Evolutionary conservation across 2,888 invertebrate species (phyloP).

Genomic region (Ptychoptera albimana): DNA sequence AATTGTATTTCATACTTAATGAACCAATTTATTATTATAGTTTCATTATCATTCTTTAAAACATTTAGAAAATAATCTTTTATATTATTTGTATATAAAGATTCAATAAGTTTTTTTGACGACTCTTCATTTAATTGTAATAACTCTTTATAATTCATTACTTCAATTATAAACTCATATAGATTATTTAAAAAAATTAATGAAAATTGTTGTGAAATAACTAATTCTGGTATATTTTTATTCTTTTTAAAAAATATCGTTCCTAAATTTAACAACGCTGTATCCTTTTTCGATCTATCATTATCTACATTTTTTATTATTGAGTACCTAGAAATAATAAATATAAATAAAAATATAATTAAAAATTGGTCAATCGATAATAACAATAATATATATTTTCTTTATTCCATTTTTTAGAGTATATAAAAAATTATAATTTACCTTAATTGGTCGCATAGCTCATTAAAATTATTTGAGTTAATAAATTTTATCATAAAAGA

Average conservation of each 20-base stretch:
- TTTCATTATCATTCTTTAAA: not conserved
- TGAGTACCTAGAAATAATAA: slow-evolving; percentile 19
- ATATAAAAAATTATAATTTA: slow-evolving; percentile 13
- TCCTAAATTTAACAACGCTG: slow-evolving; percentile 25
- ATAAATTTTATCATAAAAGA: not conserved
- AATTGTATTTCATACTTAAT: slow-evolving; percentile 45
- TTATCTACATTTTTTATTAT: slow-evolving; percentile 12
- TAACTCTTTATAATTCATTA: not conserved
- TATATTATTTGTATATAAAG: slow-evolving; percentile 1
- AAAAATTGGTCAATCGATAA: not conserved
- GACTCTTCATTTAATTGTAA: slow-evolving; percentile 1
- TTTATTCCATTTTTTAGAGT: too few species aligned
- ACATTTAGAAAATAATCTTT: too few species aligned
- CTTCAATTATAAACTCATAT: slow-evolving; percentile 15
- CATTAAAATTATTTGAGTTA: slow-evolving; percentile 17
- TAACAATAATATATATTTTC: too few species aligned
- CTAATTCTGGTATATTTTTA: slow-evolving; percentile 22
- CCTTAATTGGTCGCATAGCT: slow-evolving; percentile 18
- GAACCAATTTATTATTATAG: slow-evolving; percentile 16
- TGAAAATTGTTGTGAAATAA: slow-evolving; percentile 23
- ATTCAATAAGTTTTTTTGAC: not conserved
- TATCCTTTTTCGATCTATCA: slow-evolving; percentile 24
- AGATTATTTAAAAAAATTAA: slow-evolving; percentile 21
- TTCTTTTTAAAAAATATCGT: slow-evolving; percentile 19
- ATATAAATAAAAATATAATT: slow-evolving; percentile 2